A percentile compares a stretch with the other conserved stretches of the same genome.
phyloP scores from a whole-genome alignment of 2,888 invertebrate genomes.

The Polietes domitor region DNA sequence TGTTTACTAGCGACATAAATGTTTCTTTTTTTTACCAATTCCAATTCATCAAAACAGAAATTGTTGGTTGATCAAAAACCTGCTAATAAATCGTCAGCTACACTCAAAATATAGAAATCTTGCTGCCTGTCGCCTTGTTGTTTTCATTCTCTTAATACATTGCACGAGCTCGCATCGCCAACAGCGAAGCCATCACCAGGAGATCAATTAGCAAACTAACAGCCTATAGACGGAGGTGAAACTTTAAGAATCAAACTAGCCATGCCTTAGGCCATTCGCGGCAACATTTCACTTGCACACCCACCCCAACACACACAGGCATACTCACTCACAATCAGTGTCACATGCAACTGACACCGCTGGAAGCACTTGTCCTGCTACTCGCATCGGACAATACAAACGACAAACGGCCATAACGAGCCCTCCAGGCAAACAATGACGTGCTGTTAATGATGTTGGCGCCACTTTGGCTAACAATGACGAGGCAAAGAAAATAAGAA shows the following conservation, averaged over 20 bases:
- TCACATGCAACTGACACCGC: conserved; percentile 27
- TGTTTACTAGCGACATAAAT: too few relatives aligned
- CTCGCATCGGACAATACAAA: conserved; percentile 21
- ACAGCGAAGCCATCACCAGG: conserved; percentile 19
- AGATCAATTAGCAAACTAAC: conserved; percentile 21
- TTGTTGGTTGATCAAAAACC: too few relatives aligned
- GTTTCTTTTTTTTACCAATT: too few relatives aligned
- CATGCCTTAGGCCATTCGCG: neutral
- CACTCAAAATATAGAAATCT: too few relatives aligned
- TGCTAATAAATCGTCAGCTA: too few relatives aligned
- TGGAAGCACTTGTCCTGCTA: neutral
- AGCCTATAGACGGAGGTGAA: neutral
- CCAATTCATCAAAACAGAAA: too few relatives aligned
- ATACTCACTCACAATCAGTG: neutral
- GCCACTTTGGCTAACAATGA: conserved; percentile 56
- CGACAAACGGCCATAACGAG: conserved; percentile 38
- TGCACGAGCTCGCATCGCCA: too few relatives aligned
- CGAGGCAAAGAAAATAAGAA: neutral
- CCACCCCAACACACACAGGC: neutral
- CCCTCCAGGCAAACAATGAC: conserved; percentile 54
- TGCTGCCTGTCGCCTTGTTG: too few relatives aligned
- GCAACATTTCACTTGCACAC: neutral
- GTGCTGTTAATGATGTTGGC: conserved; percentile 62
- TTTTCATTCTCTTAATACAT: too few relatives aligned
- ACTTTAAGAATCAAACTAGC: conserved; percentile 26